Evolutionary conservation across 2,888 invertebrate species (phyloP).

Genomic region (Dasysyrphus tricinctus): DNA sequence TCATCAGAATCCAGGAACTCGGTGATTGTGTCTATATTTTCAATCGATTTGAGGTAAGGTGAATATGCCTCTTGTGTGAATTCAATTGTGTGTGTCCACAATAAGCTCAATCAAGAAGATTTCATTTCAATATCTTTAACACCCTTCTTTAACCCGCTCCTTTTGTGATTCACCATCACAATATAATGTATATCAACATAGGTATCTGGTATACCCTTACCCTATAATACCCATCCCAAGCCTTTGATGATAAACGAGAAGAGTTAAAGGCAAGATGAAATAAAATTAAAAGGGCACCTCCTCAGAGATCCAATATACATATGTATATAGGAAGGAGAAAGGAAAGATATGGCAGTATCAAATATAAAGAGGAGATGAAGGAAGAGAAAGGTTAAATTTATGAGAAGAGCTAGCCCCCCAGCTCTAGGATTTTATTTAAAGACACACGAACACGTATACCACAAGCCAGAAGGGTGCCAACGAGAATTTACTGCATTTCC

Average conservation of each 20-base stretch:
- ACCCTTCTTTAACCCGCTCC: neutral
- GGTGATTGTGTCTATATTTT: constrained; percentile 61
- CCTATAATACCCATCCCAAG: constrained; percentile 9
- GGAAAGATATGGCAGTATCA: neutral
- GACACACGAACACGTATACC: constrained; percentile 21
- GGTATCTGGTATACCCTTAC: neutral
- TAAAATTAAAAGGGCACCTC: constrained; percentile 46
- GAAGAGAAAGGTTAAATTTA: constrained; percentile 71
- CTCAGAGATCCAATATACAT: constrained; percentile 39
- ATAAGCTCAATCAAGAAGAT: constrained; percentile 73
- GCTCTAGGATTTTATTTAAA: constrained; percentile 63
- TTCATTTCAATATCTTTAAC: constrained; percentile 51
- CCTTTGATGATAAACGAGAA: constrained; percentile 39
- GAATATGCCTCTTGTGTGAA: constrained; percentile 60
- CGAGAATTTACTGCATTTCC: constrained; percentile 74
- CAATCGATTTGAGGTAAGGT: constrained; percentile 70
- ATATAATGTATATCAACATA: too few species aligned
- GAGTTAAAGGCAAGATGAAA: constrained; percentile 28
- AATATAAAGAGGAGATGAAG: constrained; percentile 33
- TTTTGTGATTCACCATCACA: neutral
- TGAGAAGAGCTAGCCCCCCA: constrained; percentile 57
- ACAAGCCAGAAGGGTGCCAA: constrained; percentile 38
- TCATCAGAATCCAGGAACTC: constrained; percentile 37
- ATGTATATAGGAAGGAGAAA: constrained; percentile 1
- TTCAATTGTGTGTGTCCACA: constrained; percentile 74